Evolutionary conservation across 64 coral and sea anemone species (phyloP).

Genomic region (Pocillopora verrucosa): DNA sequence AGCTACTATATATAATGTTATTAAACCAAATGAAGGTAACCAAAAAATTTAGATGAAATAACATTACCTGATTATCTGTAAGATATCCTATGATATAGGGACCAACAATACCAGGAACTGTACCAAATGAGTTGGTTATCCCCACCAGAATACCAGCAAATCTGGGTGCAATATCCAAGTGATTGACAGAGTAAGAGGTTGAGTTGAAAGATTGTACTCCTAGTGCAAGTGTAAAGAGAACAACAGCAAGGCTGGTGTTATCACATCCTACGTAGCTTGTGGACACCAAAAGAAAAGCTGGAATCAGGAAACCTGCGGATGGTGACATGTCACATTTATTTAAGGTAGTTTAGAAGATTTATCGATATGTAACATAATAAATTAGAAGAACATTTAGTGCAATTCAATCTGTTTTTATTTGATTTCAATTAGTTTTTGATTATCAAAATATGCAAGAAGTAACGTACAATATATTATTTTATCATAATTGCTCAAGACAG

Average conservation of each 20-base stretch:
- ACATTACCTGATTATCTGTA: slow-evolving; percentile 70
- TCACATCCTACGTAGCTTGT: slow-evolving; percentile 76
- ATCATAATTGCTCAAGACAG: too few relatives aligned
- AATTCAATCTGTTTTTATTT: too few relatives aligned
- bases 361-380: not conserved
- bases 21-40: too few relatives aligned
- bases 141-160: slow-evolving; percentile 85
- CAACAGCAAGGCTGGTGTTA: slow-evolving; percentile 57
- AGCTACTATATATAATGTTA: too few relatives aligned
- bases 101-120: slow-evolving; percentile 74
- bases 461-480: too few relatives aligned
- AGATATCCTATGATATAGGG: slow-evolving; percentile 73
- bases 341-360: too few relatives aligned
- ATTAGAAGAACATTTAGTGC: too few relatives aligned
- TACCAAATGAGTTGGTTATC: slow-evolving; percentile 72
- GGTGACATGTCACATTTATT: too few relatives aligned
- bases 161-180: slow-evolving; percentile 85
- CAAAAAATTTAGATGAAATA: too few relatives aligned
- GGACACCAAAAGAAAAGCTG: slow-evolving; percentile 71
- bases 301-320: slow-evolving; percentile 57
- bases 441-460: too few relatives aligned
- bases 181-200: slow-evolving; percentile 59
- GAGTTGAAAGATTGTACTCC: slow-evolving; percentile 20
- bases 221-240: slow-evolving; percentile 61
- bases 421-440: too few relatives aligned